Evolutionary conservation across 1,140 invertebrate species (phyloP), one percentile per base, ranked within the genome.

Genomic region (Radopholus similis): DNA sequence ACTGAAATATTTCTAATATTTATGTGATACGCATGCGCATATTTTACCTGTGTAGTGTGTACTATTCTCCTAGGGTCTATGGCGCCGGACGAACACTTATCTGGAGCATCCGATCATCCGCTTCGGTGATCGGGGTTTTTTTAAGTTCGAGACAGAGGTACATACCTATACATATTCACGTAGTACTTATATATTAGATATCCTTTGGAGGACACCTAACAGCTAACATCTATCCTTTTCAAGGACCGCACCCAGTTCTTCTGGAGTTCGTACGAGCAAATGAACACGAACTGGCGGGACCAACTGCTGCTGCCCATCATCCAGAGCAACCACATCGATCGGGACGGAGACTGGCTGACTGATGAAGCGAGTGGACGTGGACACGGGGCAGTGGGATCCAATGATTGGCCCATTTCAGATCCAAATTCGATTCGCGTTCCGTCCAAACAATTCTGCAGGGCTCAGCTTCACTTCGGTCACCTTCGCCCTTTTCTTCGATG

Each of bases 41-140:
- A n/a, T n/a, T n/a, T n/a, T n/a, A n/a, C n/a, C n/a, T n/a, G n/a
- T n/a, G n/a, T n/a, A n/a, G n/a, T n/a, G n/a, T n/a, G n/a, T n/a
- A n/a, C n/a, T n/a, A n/a, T n/a, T n/a, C n/a, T 67, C 21, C 55
- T 28, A 70, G 68, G 68, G 68, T 1, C 30, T 70, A 21, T 70
- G 68, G 68, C 57, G 18, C 34, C 42, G 42, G 4, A 73, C 68
- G 6, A 71, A 63, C 55, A 70, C 68, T 47, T 70, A 70, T 51
- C 40, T 72, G 18, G 68, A 70, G 34, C 64, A 69, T 23, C 66
- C 68, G 8, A 37, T 28, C 35, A 34, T 70, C 1, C 28, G 40
- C 28, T 68, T 68, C 40, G 35, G 4, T 30, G 38, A 60, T 28
- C 13, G 56, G 5, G 23, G 23, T 18, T 49, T 55, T 1, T 40